These are phyloP conservation scores for Diabrotica virgifera DNA, from an alignment of 1,140 invertebrate genomes.

Conservation along the genomic window DNA sequence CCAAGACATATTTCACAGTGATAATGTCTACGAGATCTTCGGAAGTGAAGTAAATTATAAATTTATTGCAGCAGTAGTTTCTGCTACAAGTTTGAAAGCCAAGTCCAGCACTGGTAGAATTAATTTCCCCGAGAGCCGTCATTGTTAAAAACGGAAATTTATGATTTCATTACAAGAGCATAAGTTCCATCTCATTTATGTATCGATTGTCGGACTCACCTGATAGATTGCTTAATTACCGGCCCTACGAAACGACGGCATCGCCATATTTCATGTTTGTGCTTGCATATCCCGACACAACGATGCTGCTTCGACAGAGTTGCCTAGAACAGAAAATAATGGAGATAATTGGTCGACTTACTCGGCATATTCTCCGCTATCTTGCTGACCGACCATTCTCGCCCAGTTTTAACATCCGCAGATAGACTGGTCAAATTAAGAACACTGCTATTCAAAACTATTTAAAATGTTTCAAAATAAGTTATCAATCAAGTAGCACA, in stretches of 20 bases:
- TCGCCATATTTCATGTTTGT: slow-evolving; percentile 37
- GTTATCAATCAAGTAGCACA: no score
- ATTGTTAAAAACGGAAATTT: slow-evolving; percentile 11
- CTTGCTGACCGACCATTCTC: slow-evolving; percentile 21
- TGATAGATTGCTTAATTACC: slow-evolving; percentile 45
- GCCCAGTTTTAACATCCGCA: slow-evolving; percentile 22
- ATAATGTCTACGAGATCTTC: no score
- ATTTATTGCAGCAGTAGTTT: no score
- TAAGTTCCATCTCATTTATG: slow-evolving; percentile 17
- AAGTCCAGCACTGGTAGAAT: not conserved
- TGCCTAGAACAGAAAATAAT: slow-evolving; percentile 36
- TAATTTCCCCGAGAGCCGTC: not conserved
- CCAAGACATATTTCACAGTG: no score
- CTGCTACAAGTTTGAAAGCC: no score
- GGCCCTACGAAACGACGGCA: slow-evolving; percentile 32
- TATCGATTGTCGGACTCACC: slow-evolving; percentile 32
- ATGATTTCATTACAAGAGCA: slow-evolving; percentile 15
- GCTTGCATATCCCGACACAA: slow-evolving; percentile 21
- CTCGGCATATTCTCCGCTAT: slow-evolving; percentile 28
- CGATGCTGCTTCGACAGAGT: slow-evolving; percentile 3
- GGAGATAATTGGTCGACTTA: slow-evolving; percentile 41
- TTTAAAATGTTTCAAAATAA: no score
- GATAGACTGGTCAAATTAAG: slow-evolving; percentile 8
- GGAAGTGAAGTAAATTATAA: no score
- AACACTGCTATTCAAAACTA: not conserved